Base-by-base conservation (phyloP, 37 sponge, comb jelly and placozoan species). In the Haliclona indistincta region DNA sequence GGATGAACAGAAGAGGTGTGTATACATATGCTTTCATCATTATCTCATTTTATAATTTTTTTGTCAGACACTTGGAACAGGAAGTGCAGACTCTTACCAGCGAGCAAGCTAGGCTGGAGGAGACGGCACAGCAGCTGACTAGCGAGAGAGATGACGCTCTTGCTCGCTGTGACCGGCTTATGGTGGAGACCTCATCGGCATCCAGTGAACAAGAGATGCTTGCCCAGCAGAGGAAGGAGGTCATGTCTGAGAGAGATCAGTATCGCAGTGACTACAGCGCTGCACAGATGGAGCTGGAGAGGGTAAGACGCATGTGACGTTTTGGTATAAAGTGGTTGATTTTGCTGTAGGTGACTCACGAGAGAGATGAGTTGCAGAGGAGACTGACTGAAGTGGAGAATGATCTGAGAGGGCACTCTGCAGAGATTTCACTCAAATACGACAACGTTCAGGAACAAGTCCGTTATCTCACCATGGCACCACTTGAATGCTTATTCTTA, bases 101-200 rank as follows among this genome's bases (percentile, higher is more conserved):
- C 26, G 83, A 83, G 51, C 43, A 56, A 36, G 30, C 61, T 0
- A 43, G 76, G 11, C 60, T 87, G 11, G 60, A 49, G 23, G 3
- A 52, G 10, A 75, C 74, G 44, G 64, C 56, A 52, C 73, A 88
- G 79, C 65, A 67, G 34, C 63, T 88, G 38, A 38, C 58, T 6
- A 13, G 15, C 3, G 89, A 88, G 63, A 77, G 83, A 38, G 65
- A 82, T 28, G 44, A 7, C 10, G 78, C 78, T 25, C n/a, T 78
- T 4, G 72, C 52, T 23, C 74, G 82, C 54, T 67, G 74, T 68
- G 74, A 88, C 55, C 43, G 41, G 30, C 69, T 82, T 15, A 64
- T 70, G 75, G 62, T 73, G 4, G 61, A 71, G 44, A 72, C 32
- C 13, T 33, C 60, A 41, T 43, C 36, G 17, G 35, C 53, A 36